phyloP scores from a whole-genome alignment of 2,113 vertebrate species.

The Strix aluco region DNA sequence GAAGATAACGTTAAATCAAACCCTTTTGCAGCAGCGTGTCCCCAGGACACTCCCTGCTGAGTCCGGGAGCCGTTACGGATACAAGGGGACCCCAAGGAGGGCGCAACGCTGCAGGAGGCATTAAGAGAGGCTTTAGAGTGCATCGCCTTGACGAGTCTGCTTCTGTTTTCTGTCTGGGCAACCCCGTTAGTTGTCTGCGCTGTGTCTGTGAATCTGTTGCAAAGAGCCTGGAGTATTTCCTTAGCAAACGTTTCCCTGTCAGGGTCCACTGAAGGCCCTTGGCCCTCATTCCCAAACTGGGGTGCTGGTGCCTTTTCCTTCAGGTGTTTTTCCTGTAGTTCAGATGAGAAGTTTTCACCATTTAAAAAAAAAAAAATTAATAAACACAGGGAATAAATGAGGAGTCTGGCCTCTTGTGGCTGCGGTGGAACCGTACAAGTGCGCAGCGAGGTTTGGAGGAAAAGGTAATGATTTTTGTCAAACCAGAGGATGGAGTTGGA shows the following conservation, averaged over 20 bases:
- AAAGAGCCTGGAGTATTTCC: background rate
- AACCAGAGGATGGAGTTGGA: background rate
- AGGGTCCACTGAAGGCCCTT: background rate
- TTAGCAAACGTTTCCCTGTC: background rate
- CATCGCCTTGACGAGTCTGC: background rate
- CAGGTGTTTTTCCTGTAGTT: background rate
- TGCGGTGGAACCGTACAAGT: background rate
- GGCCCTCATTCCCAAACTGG: background rate
- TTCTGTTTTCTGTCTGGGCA: background rate
- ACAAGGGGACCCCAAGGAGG: background rate
- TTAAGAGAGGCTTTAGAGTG: background rate
- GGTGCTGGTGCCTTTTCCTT: background rate
- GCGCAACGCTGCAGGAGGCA: no score
- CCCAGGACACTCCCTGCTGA: background rate
- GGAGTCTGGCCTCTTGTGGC: background rate
- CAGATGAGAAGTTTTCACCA: background rate
- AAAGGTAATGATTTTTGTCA: accelerated
- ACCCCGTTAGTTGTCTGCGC: background rate
- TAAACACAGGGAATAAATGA: background rate
- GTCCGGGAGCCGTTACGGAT: background rate
- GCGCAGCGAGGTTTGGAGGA: background rate
- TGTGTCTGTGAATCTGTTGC: background rate
- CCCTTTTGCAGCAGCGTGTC: background rate
- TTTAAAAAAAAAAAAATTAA: background rate
- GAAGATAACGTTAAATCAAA: background rate